Base-by-base conservation (phyloP, 1,140 invertebrate genomes). In the Sarcophaga peregrina region DNA sequence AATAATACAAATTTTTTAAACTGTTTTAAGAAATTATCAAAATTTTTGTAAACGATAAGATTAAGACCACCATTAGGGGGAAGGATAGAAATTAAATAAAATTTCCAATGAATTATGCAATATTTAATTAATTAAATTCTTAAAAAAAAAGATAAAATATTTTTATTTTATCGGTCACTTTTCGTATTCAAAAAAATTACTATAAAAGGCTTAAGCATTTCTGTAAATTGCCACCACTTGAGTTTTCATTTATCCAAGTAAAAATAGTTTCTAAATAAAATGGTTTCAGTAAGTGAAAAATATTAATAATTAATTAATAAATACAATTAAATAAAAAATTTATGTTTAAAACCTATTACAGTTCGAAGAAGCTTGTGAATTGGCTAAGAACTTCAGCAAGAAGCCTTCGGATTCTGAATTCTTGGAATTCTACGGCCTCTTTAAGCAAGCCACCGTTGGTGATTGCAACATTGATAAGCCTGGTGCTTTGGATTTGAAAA, bases 391-490 rank as follows among this genome's bases (percentile, higher is more conserved):
- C 83, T 92, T 98, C 87, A 94, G 94, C 84, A 93, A 92, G 83
- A 94, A 93, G 84, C 97, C 97, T 10, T 93, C 92, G 5, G 95
- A 98, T 87, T 92, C 93, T n/a, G 97, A 98, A 89, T 93, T 98
- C 86, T 91, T 98, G 45, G 94, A 97, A 85, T 87, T 98, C 9
- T 98, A 98, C 89, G 95, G 93, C 3, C 91, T 98, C 0, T 98
- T 92, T 91, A 98, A 98, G 89, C 98, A 99, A 91, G 96, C 93
- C 10, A 95, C 93, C 73, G 91, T 95, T 83, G 96, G 97, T n/a
- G 93, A 98, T 91, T 90, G 98, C 46, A 84, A 82, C 80, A 62
- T 84, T 46, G 81, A 82, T 2, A 82, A 82, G 46, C 83, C 83
- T 37, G 83, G 83, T 58, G 81, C 74, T 72, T 80, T 82, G 46